Conservation (phyloP, 1,140 invertebrate genomes). For the Eciton burchellii region DNA sequence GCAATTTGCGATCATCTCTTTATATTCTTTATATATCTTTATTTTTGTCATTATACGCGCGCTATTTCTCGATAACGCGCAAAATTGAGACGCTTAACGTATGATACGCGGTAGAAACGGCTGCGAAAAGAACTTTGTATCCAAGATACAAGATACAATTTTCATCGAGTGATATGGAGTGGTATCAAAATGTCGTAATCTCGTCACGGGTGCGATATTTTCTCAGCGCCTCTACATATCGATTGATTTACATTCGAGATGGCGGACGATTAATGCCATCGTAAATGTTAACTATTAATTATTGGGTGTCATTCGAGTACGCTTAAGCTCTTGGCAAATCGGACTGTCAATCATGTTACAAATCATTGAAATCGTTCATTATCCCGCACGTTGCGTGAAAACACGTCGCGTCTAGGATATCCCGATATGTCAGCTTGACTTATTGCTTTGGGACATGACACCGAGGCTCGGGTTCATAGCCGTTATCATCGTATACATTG, state of each 20-base stretch:
- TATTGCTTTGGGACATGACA: constrained; percentile 66
- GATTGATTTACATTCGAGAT: constrained; percentile 26
- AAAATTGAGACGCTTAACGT: too few species aligned
- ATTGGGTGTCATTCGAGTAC: not conserved
- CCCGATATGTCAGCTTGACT: constrained; percentile 63
- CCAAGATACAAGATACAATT: too few species aligned
- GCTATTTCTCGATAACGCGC: too few species aligned
- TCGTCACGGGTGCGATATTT: not conserved
- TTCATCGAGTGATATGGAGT: not conserved
- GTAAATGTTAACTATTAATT: constrained; percentile 42
- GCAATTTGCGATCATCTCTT: constrained; percentile 2
- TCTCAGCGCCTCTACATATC: constrained; percentile 5
- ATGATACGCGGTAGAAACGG: too few species aligned
- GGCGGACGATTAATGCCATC: constrained; percentile 9
- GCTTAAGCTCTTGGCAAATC: constrained; percentile 27
- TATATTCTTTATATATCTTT: constrained; percentile 21
- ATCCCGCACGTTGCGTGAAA: constrained; percentile 51
- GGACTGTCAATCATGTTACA: constrained; percentile 52
- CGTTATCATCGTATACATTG: constrained; percentile 47
- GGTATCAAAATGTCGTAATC: too few species aligned
- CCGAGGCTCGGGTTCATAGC: constrained; percentile 48
- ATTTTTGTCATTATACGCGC: not conserved
- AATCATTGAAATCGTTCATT: constrained; percentile 63
- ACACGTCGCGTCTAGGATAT: constrained; percentile 59
- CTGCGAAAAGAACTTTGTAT: too few species aligned